These are phyloP conservation scores for Cryptosula pallasiana DNA, from an alignment of 2,888 invertebrate genomes.

Conservation along the genomic window DNA sequence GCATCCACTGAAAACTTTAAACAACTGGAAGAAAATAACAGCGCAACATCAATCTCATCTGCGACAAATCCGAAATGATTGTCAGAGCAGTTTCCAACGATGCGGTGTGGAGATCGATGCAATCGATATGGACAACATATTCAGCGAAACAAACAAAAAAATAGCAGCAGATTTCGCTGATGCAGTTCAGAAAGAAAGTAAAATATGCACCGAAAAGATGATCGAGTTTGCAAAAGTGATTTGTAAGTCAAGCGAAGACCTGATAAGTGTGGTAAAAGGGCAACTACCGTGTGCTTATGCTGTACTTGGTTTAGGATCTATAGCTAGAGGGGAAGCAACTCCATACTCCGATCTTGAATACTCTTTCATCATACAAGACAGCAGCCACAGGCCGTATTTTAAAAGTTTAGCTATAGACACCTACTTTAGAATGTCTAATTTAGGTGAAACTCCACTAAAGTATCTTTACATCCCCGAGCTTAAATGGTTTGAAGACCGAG, in stretches of 20 bases:
- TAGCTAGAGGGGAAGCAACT: slow-evolving; percentile 12
- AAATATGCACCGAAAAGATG: neutral
- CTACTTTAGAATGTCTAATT: slow-evolving; percentile 16
- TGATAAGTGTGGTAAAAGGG: neutral
- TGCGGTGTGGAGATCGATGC: neutral
- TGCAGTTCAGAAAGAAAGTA: neutral
- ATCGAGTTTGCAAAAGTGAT: neutral
- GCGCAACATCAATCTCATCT: neutral
- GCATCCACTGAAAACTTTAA: neutral
- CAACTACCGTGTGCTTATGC: neutral
- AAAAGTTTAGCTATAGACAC: neutral
- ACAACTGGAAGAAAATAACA: neutral
- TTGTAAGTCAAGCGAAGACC: neutral
- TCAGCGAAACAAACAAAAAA: neutral
- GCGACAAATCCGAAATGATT: neutral
- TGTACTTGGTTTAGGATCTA: slow-evolving; percentile 2
- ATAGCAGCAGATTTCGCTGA: neutral
- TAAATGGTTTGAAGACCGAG: slow-evolving; percentile 2
- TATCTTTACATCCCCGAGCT: neutral
- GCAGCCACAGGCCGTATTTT: neutral
- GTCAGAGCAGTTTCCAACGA: neutral
- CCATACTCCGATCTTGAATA: slow-evolving; percentile 20
- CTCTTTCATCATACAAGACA: neutral
- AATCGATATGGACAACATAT: neutral
- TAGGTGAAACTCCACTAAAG: slow-evolving; percentile 13